Evolutionary conservation across 2,888 invertebrate genomes (phyloP).

Genomic region (Nephrotoma flavescens): DNA sequence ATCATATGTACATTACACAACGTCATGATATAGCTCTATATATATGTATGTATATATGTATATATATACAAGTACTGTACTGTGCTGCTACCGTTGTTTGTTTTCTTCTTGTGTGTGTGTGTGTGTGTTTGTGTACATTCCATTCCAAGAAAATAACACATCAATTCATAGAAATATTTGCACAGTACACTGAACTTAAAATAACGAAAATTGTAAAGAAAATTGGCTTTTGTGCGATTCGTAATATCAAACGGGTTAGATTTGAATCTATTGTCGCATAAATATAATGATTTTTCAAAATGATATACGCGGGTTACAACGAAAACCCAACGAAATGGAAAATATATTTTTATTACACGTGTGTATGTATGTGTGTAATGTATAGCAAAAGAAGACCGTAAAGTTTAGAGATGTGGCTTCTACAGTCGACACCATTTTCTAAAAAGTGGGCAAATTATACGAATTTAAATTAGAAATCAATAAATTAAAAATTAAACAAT

Average conservation of each 20-base stretch:
- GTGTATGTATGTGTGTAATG: no score
- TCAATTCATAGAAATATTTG: neutral
- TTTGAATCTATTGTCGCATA: neutral
- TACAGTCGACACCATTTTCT: neutral
- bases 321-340: no score
- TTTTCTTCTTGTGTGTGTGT: neutral
- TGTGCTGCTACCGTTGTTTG: neutral
- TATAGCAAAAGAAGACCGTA: no score
- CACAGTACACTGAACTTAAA: neutral
- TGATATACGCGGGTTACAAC: no score
- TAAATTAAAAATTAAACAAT: neutral
- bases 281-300: no score
- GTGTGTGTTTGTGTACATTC: neutral
- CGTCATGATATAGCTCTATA: neutral
- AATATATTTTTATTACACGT: no score
- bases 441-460: neutral
- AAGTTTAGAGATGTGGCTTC: no score
- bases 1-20: neutral
- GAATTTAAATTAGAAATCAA: neutral
- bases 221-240: neutral
- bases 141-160: neutral
- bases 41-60: no score
- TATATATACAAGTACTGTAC: neutral
- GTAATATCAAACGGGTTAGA: neutral
- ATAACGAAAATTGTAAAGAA: neutral